phyloP scores from a whole-genome alignment of 2,888 invertebrate genomes.

The Andrena minutula region DNA sequence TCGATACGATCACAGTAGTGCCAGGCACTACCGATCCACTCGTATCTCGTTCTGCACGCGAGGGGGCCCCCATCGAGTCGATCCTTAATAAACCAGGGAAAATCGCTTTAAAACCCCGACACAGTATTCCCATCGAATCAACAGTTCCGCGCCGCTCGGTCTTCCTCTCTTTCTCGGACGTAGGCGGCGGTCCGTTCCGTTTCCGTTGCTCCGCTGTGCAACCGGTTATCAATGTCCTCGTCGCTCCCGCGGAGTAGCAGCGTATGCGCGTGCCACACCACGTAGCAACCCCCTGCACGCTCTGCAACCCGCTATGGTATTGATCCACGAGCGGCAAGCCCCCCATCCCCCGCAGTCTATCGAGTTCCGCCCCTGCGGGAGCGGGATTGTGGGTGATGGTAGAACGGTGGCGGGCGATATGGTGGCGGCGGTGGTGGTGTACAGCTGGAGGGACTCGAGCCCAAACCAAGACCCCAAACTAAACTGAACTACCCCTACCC shows the following conservation, averaged over 20 bases:
- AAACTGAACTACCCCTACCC: conserved; percentile 71
- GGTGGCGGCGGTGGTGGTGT: conserved; percentile 52
- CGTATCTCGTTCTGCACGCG: conserved; percentile 36
- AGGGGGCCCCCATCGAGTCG: conserved; percentile 14
- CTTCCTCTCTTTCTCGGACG: conserved; percentile 50
- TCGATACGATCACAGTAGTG: conserved; percentile 31
- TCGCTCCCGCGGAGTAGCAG: conserved; percentile 38
- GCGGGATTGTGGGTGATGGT: conserved; percentile 56
- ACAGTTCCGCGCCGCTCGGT: conserved; percentile 58
- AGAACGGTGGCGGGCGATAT: conserved; percentile 31
- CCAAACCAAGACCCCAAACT: conserved; percentile 72
- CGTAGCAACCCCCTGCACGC: conserved; percentile 61
- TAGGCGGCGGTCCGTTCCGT: background rate
- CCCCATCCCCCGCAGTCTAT: conserved; percentile 56
- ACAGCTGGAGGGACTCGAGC: conserved; percentile 65
- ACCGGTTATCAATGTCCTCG: conserved; percentile 36
- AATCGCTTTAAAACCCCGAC: conserved; percentile 56
- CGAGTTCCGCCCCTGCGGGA: conserved; percentile 66
- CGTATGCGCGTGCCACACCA: conserved; percentile 72
- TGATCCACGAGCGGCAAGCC: conserved; percentile 72
- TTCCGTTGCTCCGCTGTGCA: conserved; percentile 13
- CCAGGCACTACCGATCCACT: conserved; percentile 44
- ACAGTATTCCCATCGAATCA: conserved; percentile 66
- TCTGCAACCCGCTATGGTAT: conserved; percentile 72
- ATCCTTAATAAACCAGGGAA: conserved; percentile 56